phyloP scores from a whole-genome alignment of 2,797 vertebrate genomes.

The Rhynchonycteris naso region DNA sequence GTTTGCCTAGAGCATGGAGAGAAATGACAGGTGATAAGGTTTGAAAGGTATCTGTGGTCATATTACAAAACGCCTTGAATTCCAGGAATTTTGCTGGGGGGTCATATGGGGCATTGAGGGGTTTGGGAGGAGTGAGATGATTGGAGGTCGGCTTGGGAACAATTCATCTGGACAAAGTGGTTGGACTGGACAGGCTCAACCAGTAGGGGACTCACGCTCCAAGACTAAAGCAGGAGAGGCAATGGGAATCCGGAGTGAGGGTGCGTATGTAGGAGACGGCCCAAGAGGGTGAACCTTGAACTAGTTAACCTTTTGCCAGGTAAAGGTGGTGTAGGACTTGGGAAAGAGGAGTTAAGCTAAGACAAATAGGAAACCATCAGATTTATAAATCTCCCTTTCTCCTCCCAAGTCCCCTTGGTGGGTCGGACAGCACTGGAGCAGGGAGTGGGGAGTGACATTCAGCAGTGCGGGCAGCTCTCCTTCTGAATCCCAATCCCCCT shows the following conservation, averaged over 20 bases:
- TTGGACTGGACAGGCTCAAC: neutral
- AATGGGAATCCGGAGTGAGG: neutral
- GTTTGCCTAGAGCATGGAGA: neutral
- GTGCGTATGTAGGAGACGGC: neutral
- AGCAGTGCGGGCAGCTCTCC: neutral
- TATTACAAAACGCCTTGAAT: neutral
- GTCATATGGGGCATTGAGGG: neutral
- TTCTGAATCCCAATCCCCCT: neutral
- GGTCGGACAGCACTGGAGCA: neutral
- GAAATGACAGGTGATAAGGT: neutral
- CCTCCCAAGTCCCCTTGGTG: neutral
- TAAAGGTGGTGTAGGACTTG: neutral
- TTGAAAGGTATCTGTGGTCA: neutral
- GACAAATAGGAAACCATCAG: neutral
- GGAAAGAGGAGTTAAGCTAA: neutral
- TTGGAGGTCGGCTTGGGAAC: rapidly evolving
- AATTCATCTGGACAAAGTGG: neutral
- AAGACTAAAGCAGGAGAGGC: neutral
- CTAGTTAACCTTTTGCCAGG: neutral
- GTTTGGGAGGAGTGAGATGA: neutral
- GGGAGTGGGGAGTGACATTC: neutral
- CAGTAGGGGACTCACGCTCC: too few species aligned
- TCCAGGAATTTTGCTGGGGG: neutral
- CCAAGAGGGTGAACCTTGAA: neutral
- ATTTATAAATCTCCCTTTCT: neutral